A percentile compares a stretch with the other conserved stretches of the same genome.
Evolutionary conservation across 2,113 vertebrate species (phyloP).

Genomic region (Larimichthys polyactis): DNA sequence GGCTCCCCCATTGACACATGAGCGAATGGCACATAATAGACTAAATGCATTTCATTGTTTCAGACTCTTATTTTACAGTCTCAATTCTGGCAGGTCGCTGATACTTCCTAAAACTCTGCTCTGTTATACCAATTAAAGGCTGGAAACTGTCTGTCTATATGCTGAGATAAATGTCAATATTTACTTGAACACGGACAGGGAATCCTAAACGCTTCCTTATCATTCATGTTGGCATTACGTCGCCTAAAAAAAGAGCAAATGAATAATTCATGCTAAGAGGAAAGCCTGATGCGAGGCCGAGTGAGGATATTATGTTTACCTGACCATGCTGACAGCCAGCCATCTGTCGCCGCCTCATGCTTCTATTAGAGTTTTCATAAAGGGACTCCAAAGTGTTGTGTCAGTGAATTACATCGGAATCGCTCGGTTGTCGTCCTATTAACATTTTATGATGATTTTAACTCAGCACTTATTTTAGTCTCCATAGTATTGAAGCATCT

Average conservation of each 20-base stretch:
- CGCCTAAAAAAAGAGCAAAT: conserved; percentile 46
- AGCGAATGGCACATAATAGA: conserved; percentile 25
- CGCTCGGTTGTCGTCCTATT: conserved; percentile 1
- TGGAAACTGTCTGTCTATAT: conserved; percentile 29
- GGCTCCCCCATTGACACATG: conserved; percentile 35
- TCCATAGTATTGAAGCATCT: neutral
- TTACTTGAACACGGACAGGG: conserved; percentile 32
- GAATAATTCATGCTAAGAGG: conserved; percentile 67
- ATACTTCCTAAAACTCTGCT: conserved; percentile 6
- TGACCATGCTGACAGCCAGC: conserved; percentile 29
- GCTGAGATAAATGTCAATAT: conserved; percentile 60
- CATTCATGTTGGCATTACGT: conserved; percentile 52
- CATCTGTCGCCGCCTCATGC: conserved; percentile 10
- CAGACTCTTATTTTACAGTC: neutral
- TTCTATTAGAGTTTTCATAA: conserved; percentile 34
- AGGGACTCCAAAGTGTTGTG: neutral
- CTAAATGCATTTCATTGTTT: conserved; percentile 23
- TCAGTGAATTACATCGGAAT: conserved; percentile 2
- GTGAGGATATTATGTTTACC: conserved; percentile 49
- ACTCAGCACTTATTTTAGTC: neutral
- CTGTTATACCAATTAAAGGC: conserved; percentile 38
- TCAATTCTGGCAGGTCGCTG: neutral
- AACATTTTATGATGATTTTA: conserved; percentile 17
- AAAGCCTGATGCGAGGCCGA: conserved; percentile 42
- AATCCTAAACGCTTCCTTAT: conserved; percentile 51